Base-by-base conservation (phyloP, 2,797 vertebrate species). In the Monodelphis domestica region DNA sequence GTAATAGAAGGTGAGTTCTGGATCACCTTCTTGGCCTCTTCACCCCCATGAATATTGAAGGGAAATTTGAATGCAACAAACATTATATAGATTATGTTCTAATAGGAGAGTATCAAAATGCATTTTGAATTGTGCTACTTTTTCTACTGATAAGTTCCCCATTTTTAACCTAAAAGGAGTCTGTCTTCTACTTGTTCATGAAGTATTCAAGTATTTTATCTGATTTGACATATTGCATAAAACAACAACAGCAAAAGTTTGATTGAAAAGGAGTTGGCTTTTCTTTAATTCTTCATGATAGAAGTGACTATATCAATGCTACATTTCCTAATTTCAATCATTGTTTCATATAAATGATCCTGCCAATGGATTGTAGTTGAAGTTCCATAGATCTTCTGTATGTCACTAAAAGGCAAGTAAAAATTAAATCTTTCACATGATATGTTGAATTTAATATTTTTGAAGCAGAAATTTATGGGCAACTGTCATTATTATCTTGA, bases 371-470 rank as follows among this genome's bases (percentile, higher is more conserved):
- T 54, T 95, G 57, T 70, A 70, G 29, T 54, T 53, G 70, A 17
- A 3, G 3, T 94, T 94, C 91, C 93, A 11, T 94, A 91, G 90
- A 91, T 91, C 53, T 92, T 78, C 91, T 91, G 63, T 63, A 96
- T 95, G 95, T 95, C 12, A 88, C 53, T 54, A 91, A 96, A 96
- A 92, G 52, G 38, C 90, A 96, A 87, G 91, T 96, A 95, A 94
- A 38, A 95, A 21, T 89, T 94, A 91, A 10, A 88, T 52, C 15
- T 11, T 15, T 78, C 53, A 28, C 89, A 14, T n/a, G 12, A 63
- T n/a, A n/a, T 63, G 14, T 5, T n/a, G 12, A 63, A 63, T n/a
- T 63, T 63, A 63, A 63, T 63, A 63, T 63, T 63, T n/a, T n/a
- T 63, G 33, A 96, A 94, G 90, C 87, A 95, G 45, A 95, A 96